Evolutionary conservation across 1,140 invertebrate genomes (phyloP), one percentile per base, ranked within the genome.

Genomic region (Piezodorus guildinii): DNA sequence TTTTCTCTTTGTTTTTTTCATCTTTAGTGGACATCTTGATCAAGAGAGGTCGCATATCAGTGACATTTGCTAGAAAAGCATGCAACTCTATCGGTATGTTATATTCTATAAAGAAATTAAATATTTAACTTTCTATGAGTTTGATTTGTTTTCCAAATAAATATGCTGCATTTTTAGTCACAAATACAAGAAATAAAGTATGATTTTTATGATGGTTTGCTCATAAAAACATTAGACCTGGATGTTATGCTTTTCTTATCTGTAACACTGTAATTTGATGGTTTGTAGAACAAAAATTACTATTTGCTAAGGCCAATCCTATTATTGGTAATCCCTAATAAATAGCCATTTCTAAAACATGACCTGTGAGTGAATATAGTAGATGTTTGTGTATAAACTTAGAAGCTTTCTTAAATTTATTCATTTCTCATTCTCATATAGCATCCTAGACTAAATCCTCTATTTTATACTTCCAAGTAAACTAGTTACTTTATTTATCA

Each of bases 1-100:
- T 87, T 0, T 70, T 86, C 56, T 83, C 84, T 51, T 81, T 88
- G 45, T 76, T 83, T 1, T 76, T 84, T 10, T 81, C 85, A 15
- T 81, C 78, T 68, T 49, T 81, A 0, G 78, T 83, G 0, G 87
- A 89, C 70, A 78, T 73, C n/a, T 71, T 85, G 1, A 60, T 64
- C 8, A 44, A 34, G 21, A 64, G 46, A 25, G 27, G 34, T 0
- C 16, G 44, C 5, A 19, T 46, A 12, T 44, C 54, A 44, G 58
- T 60, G n/a, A 43, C 34, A 30, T 6, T 3, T 16, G 27, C 63
- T 6, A 43, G 63, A 34, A 64, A 64, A 25, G 1, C 60, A 25
- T 64, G 56, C 19, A 64, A 72, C 84, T 0, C 78, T 74, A n/a
- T 81, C 78, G 56, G 76, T 78, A 17, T 74, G 76, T 49, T 17